phyloP scores from a whole-genome alignment of 1,140 invertebrate species.

The Apolygus lucorum region DNA sequence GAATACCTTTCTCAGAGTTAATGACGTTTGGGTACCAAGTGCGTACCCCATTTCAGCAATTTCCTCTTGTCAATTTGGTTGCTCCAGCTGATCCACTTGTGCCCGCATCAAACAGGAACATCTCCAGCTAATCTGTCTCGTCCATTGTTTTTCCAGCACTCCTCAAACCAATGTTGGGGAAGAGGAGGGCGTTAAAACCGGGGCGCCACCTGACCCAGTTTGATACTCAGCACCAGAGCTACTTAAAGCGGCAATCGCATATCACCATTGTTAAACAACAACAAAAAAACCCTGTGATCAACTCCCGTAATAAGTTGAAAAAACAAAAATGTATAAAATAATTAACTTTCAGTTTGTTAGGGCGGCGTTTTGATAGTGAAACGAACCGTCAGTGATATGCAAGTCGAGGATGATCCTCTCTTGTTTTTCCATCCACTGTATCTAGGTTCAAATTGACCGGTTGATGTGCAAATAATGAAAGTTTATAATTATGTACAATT shows the following conservation, averaged over 20 bases:
- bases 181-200: not conserved
- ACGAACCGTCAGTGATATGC: slow-evolving; percentile 3
- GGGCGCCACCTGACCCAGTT: slow-evolving; percentile 1
- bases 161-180: not conserved
- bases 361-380: too few relatives aligned
- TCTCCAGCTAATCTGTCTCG: not conserved
- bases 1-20: too few relatives aligned
- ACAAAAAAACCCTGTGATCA: slow-evolving; percentile 1
- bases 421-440: slow-evolving; percentile 4
- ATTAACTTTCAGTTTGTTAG: not conserved
- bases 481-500: slow-evolving; percentile 17
- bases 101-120: too few relatives aligned
- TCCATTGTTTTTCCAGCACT: not conserved
- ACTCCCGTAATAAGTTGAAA: not conserved
- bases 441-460: not conserved
- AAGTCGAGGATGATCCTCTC: not conserved
- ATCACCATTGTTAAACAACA: not conserved
- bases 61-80: too few relatives aligned
- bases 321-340: not conserved
- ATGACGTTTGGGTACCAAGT: too few relatives aligned
- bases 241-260: slow-evolving; percentile 5
- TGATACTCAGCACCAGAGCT: slow-evolving; percentile 2
- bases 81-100: not conserved
- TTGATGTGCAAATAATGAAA: slow-evolving; percentile 15
- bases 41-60: too few relatives aligned